Evolutionary conservation across 2,113 vertebrate species (phyloP), one percentile per base, ranked within the genome.

Genomic region (Pholis gunnellus): DNA sequence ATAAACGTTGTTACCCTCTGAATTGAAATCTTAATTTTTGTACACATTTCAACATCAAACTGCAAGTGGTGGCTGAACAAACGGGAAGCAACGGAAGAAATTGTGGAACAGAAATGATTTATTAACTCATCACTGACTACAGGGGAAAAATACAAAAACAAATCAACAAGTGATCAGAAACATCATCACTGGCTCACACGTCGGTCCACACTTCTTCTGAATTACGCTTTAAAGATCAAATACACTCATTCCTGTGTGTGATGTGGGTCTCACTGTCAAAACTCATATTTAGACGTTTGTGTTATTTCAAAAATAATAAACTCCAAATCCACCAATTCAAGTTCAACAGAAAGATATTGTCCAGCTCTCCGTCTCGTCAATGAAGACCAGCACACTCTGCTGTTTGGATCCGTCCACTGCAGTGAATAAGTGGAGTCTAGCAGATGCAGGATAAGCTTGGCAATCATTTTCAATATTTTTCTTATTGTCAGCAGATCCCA

Each of bases 251-350:
- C 46, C 40, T 79, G 22, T 40, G 27, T 40, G 56, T 52, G 17
- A 61, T 29, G 70, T 61, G 63, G 60, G 31, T 36, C 63, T 74
- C 48, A 57, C 25, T 69, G 56, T 36, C 44, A 70, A 54, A 80
- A 72, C 1, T 63, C n/a, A 48, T 78, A 80, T 81, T 75, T 78
- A 77, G 75, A 86, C 42, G 10, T 82, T 69, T 75, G 27, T 15
- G 10, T 36, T 66, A 46, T 82, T 79, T 82, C 25, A 17, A 77
- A 25, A 79, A 80, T 20, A 27, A 54, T 34, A 75, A 57, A 82
- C 56, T 67, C 59, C 75, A 40, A 59, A 50, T 65, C 27, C 34
- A 15, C 13, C 25, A 9, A 46, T 73, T 61, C 6, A 44, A 52
- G 25, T 31, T 20, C 1, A 63, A 64, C 31, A 29, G 31, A 31